Conservation (phyloP, 2,797 vertebrate genomes). For the Anguilla obscura region DNA sequence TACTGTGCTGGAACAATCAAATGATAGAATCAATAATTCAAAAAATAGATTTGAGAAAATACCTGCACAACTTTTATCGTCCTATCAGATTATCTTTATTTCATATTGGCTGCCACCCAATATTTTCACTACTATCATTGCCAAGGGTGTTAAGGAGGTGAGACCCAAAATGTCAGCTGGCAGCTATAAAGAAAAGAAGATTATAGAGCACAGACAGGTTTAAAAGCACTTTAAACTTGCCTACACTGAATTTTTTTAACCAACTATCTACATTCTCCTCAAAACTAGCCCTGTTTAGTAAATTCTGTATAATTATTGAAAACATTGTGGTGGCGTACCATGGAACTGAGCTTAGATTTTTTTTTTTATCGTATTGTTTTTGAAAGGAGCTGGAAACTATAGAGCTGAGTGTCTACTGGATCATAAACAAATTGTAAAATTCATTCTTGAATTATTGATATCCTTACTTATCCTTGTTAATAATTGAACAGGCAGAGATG, state of each 20-base stretch:
- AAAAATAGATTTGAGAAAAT: neutral
- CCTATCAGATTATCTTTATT: neutral
- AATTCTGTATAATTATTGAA: neutral
- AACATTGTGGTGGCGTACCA: neutral
- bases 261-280: neutral
- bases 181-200: neutral
- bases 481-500: neutral
- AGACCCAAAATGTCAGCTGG: neutral
- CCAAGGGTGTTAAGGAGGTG: neutral
- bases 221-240: neutral
- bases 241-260: neutral
- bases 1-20: neutral
- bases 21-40: neutral
- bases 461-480: constrained; percentile 6
- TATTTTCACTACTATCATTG: neutral
- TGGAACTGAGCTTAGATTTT: neutral
- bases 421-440: neutral
- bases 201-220: neutral
- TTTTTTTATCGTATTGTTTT: neutral
- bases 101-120: neutral
- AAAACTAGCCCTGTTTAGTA: neutral
- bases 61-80: neutral
- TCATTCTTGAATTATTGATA: neutral
- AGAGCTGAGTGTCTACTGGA: neutral
- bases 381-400: neutral